A percentile compares a stretch with the other conserved stretches of the same genome.
Evolutionary conservation across 1,140 invertebrate genomes (phyloP).

Genomic region (Semibalanus balanoides): DNA sequence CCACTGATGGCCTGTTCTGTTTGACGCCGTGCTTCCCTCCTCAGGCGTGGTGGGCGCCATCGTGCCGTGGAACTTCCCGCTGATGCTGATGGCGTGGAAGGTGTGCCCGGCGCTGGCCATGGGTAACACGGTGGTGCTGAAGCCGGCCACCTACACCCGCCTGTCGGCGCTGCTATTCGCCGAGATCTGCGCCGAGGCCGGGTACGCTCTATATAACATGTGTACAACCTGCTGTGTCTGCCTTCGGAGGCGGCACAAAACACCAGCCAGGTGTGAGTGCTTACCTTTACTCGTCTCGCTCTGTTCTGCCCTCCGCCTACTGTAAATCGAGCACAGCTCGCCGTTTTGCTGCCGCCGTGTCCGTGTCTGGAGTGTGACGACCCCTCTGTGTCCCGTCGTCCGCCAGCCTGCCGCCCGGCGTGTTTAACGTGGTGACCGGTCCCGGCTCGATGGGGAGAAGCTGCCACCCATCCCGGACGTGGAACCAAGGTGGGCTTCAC

Average conservation of each 20-base stretch:
- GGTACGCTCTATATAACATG: no score
- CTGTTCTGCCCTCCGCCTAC: no score
- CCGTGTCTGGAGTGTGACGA: no score
- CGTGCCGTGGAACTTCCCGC: slow-evolving; percentile 42
- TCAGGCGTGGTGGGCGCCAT: slow-evolving; percentile 33
- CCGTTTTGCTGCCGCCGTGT: no score
- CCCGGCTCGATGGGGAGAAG: slow-evolving; percentile 34
- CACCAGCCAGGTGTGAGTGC: no score
- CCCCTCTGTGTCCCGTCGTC: neutral
- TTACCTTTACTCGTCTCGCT: no score
- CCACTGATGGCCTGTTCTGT: no score
- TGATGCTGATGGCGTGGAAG: slow-evolving; percentile 45
- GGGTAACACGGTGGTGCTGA: slow-evolving; percentile 25
- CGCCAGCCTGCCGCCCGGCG: slow-evolving; percentile 23
- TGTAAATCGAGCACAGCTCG: no score
- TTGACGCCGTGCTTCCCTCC: neutral
- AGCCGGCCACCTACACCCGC: slow-evolving; percentile 21
- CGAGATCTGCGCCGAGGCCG: slow-evolving; percentile 21
- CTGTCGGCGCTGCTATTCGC: slow-evolving; percentile 22
- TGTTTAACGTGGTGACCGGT: slow-evolving; percentile 32
- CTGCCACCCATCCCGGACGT: slow-evolving; percentile 33
- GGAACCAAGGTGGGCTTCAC: slow-evolving; percentile 30
- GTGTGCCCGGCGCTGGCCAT: slow-evolving; percentile 36
- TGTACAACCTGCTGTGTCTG: no score
- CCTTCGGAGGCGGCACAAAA: no score